These are phyloP conservation scores for Rhinella marina DNA, from an alignment of 2,797 vertebrate species.

Conservation along the genomic window DNA sequence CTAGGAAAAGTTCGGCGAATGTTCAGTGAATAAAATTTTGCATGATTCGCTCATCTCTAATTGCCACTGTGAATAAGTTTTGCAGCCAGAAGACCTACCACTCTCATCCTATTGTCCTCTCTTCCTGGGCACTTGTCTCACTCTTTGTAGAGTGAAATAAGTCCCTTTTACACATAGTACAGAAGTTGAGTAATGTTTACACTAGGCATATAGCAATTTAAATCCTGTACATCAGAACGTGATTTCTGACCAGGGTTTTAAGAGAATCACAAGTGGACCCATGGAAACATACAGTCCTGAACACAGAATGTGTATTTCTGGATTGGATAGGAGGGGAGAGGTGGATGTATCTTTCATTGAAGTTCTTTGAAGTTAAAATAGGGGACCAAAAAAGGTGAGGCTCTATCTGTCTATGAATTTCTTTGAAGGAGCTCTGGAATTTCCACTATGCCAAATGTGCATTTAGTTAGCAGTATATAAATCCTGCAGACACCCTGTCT, in stretches of 20 bases:
- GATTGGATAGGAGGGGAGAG: background rate
- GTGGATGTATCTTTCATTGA: background rate
- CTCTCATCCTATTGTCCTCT: no score
- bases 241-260: background rate
- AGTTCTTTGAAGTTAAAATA: conserved; percentile 54
- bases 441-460: conserved; percentile 51
- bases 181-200: no score
- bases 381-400: conserved; percentile 30
- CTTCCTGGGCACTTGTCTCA: no score
- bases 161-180: no score
- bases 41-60: no score
- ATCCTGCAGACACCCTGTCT: conserved; percentile 33
- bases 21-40: no score
- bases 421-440: conserved; percentile 52
- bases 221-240: background rate
- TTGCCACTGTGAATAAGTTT: no score
- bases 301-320: background rate
- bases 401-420: conserved; percentile 19
- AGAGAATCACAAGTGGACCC: background rate
- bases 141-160: no score
- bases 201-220: background rate
- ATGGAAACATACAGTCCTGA: background rate
- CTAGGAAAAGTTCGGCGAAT: no score
- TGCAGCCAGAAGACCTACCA: no score
- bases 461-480: conserved; percentile 53